Conservation (phyloP, 2,888 invertebrate genomes). For the Lithophane semibrunnea region DNA sequence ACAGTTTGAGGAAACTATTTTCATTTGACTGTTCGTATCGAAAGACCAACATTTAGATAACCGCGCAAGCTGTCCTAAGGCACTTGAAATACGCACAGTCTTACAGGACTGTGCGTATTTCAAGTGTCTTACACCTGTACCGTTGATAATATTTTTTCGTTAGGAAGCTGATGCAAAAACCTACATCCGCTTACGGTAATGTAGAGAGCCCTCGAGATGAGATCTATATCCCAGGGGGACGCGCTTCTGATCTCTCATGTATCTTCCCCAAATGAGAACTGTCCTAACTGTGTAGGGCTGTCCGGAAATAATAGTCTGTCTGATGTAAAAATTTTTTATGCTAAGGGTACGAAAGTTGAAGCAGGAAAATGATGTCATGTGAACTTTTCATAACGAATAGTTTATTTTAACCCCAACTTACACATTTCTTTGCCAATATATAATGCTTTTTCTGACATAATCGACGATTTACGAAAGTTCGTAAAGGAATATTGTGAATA, state of each 20-base stretch:
- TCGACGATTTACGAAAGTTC: neutral
- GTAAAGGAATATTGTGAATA: neutral
- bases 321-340: neutral
- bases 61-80: neutral
- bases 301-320: slow-evolving; percentile 7
- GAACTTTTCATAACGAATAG: neutral
- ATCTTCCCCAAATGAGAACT: slow-evolving; percentile 46
- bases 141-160: slow-evolving; percentile 56
- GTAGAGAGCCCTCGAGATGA: slow-evolving; percentile 74
- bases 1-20: too few species aligned
- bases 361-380: neutral
- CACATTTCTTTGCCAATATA: neutral
- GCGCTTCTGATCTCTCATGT: slow-evolving; percentile 68
- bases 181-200: slow-evolving; percentile 76
- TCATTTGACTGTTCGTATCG: neutral
- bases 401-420: neutral
- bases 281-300: slow-evolving; percentile 79
- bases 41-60: neutral
- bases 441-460: neutral
- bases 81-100: slow-evolving; percentile 43
- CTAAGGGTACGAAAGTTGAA: neutral
- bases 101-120: too few species aligned
- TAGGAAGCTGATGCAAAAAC: slow-evolving; percentile 70
- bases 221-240: slow-evolving; percentile 72
- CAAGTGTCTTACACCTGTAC: slow-evolving; percentile 46